These are phyloP conservation scores for Brachionus paranguensis DNA, from an alignment of 1,140 invertebrate genomes.

Conservation along the genomic window DNA sequence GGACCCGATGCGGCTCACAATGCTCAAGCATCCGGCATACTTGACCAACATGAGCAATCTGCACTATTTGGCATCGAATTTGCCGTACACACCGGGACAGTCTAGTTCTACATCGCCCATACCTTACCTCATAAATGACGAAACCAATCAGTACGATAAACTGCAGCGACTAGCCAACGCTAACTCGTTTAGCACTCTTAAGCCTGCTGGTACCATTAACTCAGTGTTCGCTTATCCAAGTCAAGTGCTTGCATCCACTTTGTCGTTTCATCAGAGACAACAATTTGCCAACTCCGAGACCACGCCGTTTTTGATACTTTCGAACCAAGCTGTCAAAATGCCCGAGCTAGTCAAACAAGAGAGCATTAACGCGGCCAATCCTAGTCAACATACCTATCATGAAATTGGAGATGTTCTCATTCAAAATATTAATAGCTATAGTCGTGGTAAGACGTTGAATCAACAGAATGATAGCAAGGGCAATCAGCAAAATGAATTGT, in stretches of 20 bases:
- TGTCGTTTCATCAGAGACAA: slow-evolving; percentile 7
- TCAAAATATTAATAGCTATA: background rate
- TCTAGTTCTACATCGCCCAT: background rate
- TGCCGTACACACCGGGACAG: background rate
- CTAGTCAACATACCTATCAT: slow-evolving; percentile 28
- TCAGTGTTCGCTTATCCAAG: background rate
- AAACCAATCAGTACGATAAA: background rate
- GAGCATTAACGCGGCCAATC: background rate
- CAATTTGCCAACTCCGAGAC: background rate
- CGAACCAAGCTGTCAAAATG: background rate
- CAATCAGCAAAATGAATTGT: background rate
- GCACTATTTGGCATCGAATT: slow-evolving; percentile 4
- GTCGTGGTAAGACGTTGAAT: background rate
- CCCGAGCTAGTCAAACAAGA: background rate
- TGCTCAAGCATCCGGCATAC: background rate
- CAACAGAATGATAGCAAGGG: background rate
- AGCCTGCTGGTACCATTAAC: background rate
- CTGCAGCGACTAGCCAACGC: background rate
- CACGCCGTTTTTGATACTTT: background rate
- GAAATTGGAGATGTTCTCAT: slow-evolving; percentile 28
- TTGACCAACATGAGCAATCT: background rate
- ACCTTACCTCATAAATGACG: background rate
- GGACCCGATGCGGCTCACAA: background rate
- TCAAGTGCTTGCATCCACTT: background rate
- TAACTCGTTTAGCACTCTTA: background rate